These are phyloP conservation scores for Microchirus variegatus DNA, from an alignment of 2,797 vertebrate species.

Conservation along the genomic window DNA sequence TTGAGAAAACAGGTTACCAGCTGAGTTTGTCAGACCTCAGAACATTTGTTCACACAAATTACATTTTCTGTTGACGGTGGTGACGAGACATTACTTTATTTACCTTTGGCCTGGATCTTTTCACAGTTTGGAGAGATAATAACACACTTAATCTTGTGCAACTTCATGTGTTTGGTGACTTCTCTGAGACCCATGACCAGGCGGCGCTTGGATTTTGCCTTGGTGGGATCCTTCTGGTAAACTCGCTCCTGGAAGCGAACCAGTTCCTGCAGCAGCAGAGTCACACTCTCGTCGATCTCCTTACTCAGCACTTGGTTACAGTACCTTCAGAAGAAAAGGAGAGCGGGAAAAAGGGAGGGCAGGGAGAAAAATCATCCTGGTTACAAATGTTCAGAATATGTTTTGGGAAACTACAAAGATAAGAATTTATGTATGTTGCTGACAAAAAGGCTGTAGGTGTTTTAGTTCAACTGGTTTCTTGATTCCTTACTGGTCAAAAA, in stretches of 20 bases:
- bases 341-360: neutral
- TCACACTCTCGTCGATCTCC: constrained; percentile 98
- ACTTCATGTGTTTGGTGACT: constrained; percentile 98
- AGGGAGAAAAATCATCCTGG: neutral
- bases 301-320: constrained; percentile 99
- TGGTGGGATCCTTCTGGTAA: constrained; percentile 95
- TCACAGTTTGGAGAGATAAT: constrained; percentile 99
- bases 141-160: constrained; percentile 96
- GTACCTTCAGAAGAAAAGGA: constrained; percentile 81
- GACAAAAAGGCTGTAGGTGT: neutral
- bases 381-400: neutral
- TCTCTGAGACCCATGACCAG: constrained; percentile 98
- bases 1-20: neutral
- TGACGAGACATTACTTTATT: neutral
- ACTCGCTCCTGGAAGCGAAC: constrained; percentile 96
- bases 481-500: too few species aligned
- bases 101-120: constrained; percentile 99
- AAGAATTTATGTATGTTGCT: neutral
- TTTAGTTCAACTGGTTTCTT: neutral
- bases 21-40: neutral
- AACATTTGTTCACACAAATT: neutral
- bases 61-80: too few species aligned
- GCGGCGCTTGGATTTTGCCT: constrained; percentile 94
- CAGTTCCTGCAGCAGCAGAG: constrained; percentile 93
- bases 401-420: neutral